Evolutionary conservation across 2,797 vertebrate species (phyloP).

Genomic region (Sus cebifrons): DNA sequence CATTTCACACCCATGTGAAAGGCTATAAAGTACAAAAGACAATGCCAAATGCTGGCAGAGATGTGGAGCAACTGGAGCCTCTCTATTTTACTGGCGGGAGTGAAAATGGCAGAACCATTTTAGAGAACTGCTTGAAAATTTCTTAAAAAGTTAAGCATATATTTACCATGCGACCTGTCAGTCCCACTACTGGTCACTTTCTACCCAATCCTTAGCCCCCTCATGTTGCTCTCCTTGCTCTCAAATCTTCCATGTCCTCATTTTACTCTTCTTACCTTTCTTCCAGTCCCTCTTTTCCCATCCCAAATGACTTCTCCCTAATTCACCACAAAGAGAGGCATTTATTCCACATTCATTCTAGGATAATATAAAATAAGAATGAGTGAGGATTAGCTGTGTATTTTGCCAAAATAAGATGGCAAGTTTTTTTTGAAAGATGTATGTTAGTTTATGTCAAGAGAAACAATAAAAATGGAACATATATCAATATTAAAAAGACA

Average conservation of each 20-base stretch:
- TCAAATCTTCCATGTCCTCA: background rate
- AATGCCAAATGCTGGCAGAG: background rate
- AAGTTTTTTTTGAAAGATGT: conserved; percentile 11
- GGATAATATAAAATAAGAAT: conserved; percentile 3
- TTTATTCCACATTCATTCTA: background rate
- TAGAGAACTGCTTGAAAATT: background rate
- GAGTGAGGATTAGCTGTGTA: background rate
- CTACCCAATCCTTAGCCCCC: background rate
- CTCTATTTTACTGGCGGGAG: background rate
- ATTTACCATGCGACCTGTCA: background rate
- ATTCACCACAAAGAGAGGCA: background rate
- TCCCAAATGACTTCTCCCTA: background rate
- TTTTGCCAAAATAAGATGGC: conserved; percentile 36
- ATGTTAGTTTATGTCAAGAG: background rate
- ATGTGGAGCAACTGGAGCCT: background rate
- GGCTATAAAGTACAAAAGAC: background rate
- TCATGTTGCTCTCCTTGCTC: background rate
- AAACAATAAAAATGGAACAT: background rate
- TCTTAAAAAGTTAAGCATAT: background rate
- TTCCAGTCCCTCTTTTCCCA: background rate
- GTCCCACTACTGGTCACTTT: background rate
- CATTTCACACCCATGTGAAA: background rate
- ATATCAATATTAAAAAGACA: background rate
- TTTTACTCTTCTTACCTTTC: background rate
- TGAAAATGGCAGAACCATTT: background rate